Evolutionary conservation across 1,140 invertebrate species (phyloP).

Genomic region (Papilio polyxenes): DNA sequence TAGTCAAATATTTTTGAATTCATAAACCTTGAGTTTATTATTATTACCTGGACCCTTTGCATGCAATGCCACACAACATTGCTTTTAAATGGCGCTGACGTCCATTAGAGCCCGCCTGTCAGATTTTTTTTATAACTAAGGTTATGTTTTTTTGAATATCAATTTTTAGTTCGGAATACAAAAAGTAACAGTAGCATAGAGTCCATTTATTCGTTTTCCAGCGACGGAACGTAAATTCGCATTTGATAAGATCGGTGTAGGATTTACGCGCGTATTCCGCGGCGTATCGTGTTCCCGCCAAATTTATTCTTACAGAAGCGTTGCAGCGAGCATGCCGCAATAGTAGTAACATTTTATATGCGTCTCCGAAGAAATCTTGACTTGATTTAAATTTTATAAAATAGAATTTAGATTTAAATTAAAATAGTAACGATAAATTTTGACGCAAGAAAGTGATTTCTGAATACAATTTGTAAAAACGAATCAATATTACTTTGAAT

Average conservation of each 20-base stretch:
- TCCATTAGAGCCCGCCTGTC: no score
- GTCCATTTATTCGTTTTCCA: background rate
- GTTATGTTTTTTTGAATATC: background rate
- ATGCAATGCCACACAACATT: no score
- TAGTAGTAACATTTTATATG: conserved; percentile 12
- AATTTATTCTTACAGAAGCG: conserved; percentile 12
- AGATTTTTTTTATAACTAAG: no score
- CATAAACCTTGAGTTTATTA: no score
- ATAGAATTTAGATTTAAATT: background rate
- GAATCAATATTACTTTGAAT: no score
- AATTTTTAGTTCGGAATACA: background rate
- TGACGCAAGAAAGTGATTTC: no score
- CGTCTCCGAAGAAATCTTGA: conserved; percentile 3
- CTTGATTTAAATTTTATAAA: background rate
- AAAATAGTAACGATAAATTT: no score
- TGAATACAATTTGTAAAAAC: no score
- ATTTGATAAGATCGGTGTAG: conserved; percentile 22
- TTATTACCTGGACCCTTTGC: no score
- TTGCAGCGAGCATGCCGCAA: conserved; percentile 6
- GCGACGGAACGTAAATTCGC: conserved; percentile 23
- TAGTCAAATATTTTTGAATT: no score
- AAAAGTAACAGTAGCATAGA: background rate
- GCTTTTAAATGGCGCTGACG: no score
- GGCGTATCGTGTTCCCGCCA: conserved; percentile 11
- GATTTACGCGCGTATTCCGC: conserved; percentile 30